phyloP scores from a whole-genome alignment of 35 echinoderm and acorn worm species.

The Ptychodera flava region DNA sequence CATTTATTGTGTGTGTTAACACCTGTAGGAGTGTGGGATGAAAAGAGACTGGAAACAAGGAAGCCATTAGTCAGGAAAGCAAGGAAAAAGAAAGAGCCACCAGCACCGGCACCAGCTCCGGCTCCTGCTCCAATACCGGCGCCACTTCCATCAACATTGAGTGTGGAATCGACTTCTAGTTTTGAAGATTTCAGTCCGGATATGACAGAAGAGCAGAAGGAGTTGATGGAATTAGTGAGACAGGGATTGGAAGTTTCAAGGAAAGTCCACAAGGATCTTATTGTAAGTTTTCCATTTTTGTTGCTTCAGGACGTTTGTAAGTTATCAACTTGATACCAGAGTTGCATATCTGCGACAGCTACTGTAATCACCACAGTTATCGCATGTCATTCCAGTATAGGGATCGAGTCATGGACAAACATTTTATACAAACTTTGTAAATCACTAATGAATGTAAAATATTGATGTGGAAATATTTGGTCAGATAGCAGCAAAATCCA shows the following conservation, averaged over 20 bases:
- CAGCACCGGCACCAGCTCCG: slow-evolving; percentile 19
- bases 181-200: not conserved
- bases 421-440: too few species aligned
- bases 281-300: not conserved
- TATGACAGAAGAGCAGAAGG: not conserved
- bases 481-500: too few species aligned
- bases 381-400: too few species aligned
- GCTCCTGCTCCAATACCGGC: slow-evolving; percentile 15
- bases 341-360: too few species aligned
- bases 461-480: too few species aligned
- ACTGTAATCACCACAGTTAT: too few species aligned
- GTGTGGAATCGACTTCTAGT: not conserved
- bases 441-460: too few species aligned
- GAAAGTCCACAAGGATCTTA: not conserved
- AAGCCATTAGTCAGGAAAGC: slow-evolving; percentile 94
- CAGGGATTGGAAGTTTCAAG: not conserved
- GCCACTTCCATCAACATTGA: not conserved
- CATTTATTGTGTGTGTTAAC: too few species aligned
- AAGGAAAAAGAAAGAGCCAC: slow-evolving; percentile 70
- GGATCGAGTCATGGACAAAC: too few species aligned
- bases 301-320: too few species aligned
- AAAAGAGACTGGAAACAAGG: slow-evolving; percentile 90
- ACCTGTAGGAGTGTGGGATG: slow-evolving; percentile 91
- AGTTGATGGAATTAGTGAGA: not conserved
- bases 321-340: too few species aligned